Base-by-base conservation (phyloP, 2,888 invertebrate species). In the Apotomis turbidana region DNA sequence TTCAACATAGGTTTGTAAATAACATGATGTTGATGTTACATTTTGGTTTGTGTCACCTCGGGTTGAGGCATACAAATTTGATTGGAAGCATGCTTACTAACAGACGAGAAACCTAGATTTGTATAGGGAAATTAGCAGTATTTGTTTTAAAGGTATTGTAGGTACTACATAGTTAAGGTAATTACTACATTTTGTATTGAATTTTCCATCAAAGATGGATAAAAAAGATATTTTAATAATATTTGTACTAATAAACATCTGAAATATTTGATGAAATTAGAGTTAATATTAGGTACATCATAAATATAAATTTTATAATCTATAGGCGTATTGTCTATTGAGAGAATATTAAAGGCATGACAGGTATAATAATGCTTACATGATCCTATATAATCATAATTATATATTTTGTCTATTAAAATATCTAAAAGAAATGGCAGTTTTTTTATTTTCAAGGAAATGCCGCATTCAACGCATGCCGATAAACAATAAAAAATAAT, bases 281-380 rank as follows among this genome's bases (percentile, higher is more conserved):
- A 66, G 55, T 52, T 51, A 66, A 46, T 66, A 66, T 49, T 49
- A 41, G 41, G 6, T 41, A 49, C 49, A 49, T 49, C 49, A 49
- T 66, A 66, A 66, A 66, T 66, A 66, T 71, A n/a, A n/a, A 46
- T 52, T 66, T 64, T 54, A 60, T 58, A 51, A 69, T 68, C 58
- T 68, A 68, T 63, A 52, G 61, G 72, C 68, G 68, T 72, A 72
- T 72, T 72, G 72, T 72, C 72, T 72, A 72, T 72, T 72, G 72
- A 72, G 62, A 72, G 72, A 72, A 62, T 58, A 63, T 57, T 72
- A 68, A 72, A 72, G 72, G 72, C 72, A 68, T 68, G 72, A 72
- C 52, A 72, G 71, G 62, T 72, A 72, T 70, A 49, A 49, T 49
- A 9, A 66, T 68, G 61, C 68, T 68, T 72, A 72, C 27, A 54